Base-by-base conservation (phyloP, 2,113 vertebrate genomes). In the Phodopus roborovskii region DNA sequence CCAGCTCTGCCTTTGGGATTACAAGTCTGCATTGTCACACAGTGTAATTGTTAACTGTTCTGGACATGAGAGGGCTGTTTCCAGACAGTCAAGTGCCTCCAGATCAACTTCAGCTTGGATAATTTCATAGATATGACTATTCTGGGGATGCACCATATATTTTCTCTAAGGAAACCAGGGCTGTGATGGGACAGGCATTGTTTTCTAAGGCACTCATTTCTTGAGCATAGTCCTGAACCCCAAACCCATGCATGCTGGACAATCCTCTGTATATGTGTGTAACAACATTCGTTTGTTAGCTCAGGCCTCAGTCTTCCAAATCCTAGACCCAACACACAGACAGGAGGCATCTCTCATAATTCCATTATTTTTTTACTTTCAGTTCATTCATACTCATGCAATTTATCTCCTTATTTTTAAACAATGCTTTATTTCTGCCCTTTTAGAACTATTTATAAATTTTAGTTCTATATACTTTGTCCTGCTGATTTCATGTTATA, bases 381-480 rank as follows among this genome's bases (percentile, higher is more conserved):
- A 78, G 3, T 39, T 93, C 50, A 2, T 89, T 79, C 79, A 36
- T 82, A 45, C 73, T 64, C 77, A 71, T 81, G 3, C 13, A 58
- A 56, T 50, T 10, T 26, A 53, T 42, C 28, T 78, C n/a, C 42
- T 66, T 17, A 45, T 24, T 19, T 36, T 48, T 90, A 77, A 75
- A 48, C 58, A 66, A 11, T 66, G 22, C 30, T 78, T 66, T 5
- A n/a, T 66, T 77, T 75, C 56, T 48, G 39, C 39, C 13, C 5
- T 16, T 74, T 64, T 89, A 75, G 58, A 70, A 95, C 30, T 13
- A 45, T 68, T 11, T 70, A n/a, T 79, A 68, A 90, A 90, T 19
- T 50, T 16, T 58, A 0, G 60, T 24, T 75, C 36, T 86, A 36
- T 88, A 73, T 5, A 28, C 11, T 66, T 85, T 92, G 62, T 39